Evolutionary conservation across 2,797 vertebrate genomes (phyloP).

Genomic region (Lacerta bilineata): DNA sequence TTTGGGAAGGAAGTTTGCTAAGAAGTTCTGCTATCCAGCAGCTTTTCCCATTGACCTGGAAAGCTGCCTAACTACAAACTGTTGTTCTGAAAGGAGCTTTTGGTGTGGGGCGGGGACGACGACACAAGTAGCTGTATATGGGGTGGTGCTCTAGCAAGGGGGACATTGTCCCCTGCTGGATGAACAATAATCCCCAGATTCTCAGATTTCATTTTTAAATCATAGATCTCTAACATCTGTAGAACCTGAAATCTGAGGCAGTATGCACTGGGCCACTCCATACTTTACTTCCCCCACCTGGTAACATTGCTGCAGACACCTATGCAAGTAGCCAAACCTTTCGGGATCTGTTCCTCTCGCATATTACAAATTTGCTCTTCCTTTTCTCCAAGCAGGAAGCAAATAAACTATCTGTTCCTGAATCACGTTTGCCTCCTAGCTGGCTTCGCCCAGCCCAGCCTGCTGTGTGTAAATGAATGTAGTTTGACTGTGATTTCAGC

Average conservation of each 20-base stretch:
- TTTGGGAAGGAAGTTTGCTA: background rate
- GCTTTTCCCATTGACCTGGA: background rate
- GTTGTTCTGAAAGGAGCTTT: background rate
- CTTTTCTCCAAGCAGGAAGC: constrained; percentile 5
- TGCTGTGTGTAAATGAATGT: background rate
- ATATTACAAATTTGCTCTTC: background rate
- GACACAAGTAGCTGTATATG: background rate
- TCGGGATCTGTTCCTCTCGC: background rate
- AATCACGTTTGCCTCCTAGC: background rate
- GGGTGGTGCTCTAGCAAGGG: too few species aligned
- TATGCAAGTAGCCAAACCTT: background rate
- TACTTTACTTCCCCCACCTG: background rate
- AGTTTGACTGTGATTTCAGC: background rate
- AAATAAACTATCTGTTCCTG: background rate
- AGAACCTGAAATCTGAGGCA: too few species aligned
- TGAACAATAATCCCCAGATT: too few species aligned
- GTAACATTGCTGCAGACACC: background rate
- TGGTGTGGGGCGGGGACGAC: background rate
- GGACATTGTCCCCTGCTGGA: too few species aligned
- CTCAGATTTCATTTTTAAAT: too few species aligned
- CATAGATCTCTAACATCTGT: too few species aligned
- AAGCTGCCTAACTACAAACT: background rate
- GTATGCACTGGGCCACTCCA: too few species aligned
- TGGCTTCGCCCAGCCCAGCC: background rate
- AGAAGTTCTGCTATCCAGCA: background rate